Conservation (phyloP, 2,888 invertebrate genomes). For the Thereva unica region DNA sequence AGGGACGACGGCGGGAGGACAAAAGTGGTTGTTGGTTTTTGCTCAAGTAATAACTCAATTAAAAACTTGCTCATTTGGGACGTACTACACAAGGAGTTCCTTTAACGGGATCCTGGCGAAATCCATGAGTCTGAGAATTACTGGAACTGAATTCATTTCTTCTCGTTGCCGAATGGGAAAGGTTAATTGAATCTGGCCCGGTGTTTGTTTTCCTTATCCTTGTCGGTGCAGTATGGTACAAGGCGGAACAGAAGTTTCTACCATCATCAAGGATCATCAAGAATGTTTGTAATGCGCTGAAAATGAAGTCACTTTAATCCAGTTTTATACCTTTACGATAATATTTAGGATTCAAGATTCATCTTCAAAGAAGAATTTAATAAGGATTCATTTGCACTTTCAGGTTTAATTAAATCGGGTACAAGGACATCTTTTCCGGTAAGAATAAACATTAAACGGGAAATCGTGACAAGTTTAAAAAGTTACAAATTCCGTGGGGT, state of each 20-base stretch:
- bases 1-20: slow-evolving; percentile 9
- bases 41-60: slow-evolving; percentile 37
- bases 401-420: no score
- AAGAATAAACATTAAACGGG: background rate
- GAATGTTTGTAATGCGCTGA: background rate
- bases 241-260: slow-evolving; percentile 2
- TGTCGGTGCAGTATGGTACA: background rate
- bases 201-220: slow-evolving; percentile 28
- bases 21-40: slow-evolving; percentile 33
- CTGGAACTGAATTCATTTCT: background rate
- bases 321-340: no score
- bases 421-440: no score
- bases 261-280: slow-evolving; percentile 9
- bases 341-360: no score
- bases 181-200: slow-evolving; percentile 34
- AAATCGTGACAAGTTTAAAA: slow-evolving; percentile 8
- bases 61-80: slow-evolving; percentile 36
- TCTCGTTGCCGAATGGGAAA: slow-evolving; percentile 22
- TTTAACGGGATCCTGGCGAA: slow-evolving; percentile 9
- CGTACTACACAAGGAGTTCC: slow-evolving; percentile 13
- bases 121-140: background rate
- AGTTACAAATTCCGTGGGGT: background rate
- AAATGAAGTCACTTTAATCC: no score
- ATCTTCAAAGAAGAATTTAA: no score
- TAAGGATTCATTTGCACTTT: no score